A percentile compares a stretch with the other conserved stretches of the same genome.
Conservation (phyloP, 2,888 invertebrate genomes). For the Drosophila peninsularis region DNA sequence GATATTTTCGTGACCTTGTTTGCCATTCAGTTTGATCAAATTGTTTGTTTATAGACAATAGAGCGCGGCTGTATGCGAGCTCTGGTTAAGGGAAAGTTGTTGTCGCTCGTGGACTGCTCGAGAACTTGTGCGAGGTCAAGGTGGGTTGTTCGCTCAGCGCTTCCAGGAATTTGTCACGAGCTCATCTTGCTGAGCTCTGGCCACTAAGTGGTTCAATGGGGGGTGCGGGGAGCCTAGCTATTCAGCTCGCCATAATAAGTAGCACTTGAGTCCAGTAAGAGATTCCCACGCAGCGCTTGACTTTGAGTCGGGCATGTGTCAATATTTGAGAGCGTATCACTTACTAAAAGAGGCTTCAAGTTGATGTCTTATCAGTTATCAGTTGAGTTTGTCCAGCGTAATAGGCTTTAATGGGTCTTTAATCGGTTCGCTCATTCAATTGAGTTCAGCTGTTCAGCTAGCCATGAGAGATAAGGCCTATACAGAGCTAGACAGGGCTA, state of each 20-base stretch:
- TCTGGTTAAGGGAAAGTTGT: conserved; percentile 42
- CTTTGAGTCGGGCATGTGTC: background rate
- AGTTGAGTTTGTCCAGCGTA: background rate
- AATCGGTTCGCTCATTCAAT: background rate
- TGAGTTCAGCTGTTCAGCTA: too few species aligned
- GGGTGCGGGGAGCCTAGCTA: too few species aligned
- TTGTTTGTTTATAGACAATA: conserved; percentile 50
- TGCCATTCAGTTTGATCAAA: conserved; percentile 63
- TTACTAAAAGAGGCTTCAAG: background rate
- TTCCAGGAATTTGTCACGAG: conserved; percentile 17
- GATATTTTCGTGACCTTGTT: conserved; percentile 55
- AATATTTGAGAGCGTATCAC: background rate
- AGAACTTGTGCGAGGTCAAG: conserved; percentile 49
- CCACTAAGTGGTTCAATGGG: background rate
- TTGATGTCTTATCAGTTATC: background rate
- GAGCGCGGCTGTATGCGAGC: background rate
- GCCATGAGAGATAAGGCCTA: too few species aligned
- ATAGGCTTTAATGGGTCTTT: background rate
- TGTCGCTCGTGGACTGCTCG: conserved; percentile 26
- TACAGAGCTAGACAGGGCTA: too few species aligned
- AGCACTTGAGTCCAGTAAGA: background rate
- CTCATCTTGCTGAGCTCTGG: background rate
- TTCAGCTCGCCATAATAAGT: background rate
- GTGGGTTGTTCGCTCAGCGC: conserved; percentile 13
- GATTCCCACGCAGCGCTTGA: background rate